phyloP scores from a whole-genome alignment of 2,113 vertebrate species.

The Sarotherodon lohbergeri region DNA sequence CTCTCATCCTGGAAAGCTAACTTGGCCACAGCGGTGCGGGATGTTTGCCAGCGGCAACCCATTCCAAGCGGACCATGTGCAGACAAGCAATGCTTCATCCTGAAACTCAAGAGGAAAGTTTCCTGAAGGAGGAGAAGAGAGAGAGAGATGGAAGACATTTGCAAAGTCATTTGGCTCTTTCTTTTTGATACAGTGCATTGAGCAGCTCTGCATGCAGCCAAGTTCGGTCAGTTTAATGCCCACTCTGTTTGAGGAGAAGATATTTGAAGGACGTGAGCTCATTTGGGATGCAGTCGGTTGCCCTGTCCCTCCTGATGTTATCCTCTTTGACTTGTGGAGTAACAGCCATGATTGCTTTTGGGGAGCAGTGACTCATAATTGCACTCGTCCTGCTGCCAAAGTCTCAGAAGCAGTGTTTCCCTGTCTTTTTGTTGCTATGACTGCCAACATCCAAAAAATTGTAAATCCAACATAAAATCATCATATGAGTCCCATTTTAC shows the following conservation, averaged over 20 bases:
- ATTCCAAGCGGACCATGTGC: conserved; percentile 37
- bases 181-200: conserved; percentile 16
- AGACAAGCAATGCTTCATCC: conserved; percentile 28
- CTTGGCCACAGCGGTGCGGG: conserved; percentile 39
- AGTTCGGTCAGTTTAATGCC: conserved; percentile 12
- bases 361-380: conserved; percentile 61
- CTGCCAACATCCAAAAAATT: neutral
- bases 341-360: conserved; percentile 54
- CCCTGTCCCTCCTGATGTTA: conserved; percentile 47
- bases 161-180: conserved; percentile 48
- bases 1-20: conserved; percentile 46
- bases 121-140: neutral
- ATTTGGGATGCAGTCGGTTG: conserved; percentile 53
- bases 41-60: conserved; percentile 34
- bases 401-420: conserved; percentile 25
- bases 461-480: neutral
- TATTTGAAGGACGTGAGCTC: conserved; percentile 59
- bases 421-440: neutral
- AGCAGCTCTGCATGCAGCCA: conserved; percentile 10
- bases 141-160: conserved; percentile 2
- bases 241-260: neutral
- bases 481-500: neutral
- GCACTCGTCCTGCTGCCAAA: conserved; percentile 34
- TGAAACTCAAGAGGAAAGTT: conserved; percentile 30
- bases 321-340: conserved; percentile 46